A percentile compares a stretch with the other conserved stretches of the same genome.
These are phyloP conservation scores for Ypsolopha sequella DNA, from an alignment of 2,888 invertebrate species.

Conservation along the genomic window DNA sequence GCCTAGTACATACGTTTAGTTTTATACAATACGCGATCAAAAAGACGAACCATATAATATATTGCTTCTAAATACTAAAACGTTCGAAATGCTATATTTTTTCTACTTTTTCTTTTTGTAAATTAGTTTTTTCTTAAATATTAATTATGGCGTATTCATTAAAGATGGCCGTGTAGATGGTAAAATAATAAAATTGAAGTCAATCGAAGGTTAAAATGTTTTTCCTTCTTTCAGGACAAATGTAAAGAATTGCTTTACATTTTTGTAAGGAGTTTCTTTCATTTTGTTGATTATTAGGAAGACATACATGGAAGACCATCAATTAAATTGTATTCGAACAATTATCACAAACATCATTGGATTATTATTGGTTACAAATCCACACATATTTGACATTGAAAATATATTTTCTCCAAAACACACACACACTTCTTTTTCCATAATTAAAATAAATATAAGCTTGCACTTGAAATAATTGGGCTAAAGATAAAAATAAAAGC, in stretches of 20 bases:
- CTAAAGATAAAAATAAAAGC: too few species aligned
- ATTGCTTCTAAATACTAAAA: conserved; percentile 39
- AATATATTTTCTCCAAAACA: conserved; percentile 37
- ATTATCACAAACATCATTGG: neutral
- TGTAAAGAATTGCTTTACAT: too few species aligned
- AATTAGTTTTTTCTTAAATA: neutral
- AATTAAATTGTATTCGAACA: neutral
- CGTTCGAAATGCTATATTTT: conserved; percentile 19
- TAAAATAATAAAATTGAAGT: neutral
- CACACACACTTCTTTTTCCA: conserved; percentile 1
- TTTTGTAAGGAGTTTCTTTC: too few species aligned
- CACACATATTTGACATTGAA: conserved; percentile 43
- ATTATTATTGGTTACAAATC: neutral
- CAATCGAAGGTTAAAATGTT: too few species aligned
- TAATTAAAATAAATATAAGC: neutral
- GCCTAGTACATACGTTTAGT: conserved; percentile 5
- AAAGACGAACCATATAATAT: conserved; percentile 30
- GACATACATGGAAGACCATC: conserved; percentile 20
- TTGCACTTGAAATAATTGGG: neutral
- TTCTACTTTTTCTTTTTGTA: neutral
- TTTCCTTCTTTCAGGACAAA: too few species aligned
- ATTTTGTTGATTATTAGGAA: conserved; percentile 26
- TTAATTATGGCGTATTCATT: neutral
- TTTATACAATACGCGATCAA: conserved; percentile 30
- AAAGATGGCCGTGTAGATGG: neutral